A percentile compares a stretch with the other conserved stretches of the same genome.
Evolutionary conservation across 2,797 vertebrate species (phyloP).

Genomic region (Molossus alvarezi): DNA sequence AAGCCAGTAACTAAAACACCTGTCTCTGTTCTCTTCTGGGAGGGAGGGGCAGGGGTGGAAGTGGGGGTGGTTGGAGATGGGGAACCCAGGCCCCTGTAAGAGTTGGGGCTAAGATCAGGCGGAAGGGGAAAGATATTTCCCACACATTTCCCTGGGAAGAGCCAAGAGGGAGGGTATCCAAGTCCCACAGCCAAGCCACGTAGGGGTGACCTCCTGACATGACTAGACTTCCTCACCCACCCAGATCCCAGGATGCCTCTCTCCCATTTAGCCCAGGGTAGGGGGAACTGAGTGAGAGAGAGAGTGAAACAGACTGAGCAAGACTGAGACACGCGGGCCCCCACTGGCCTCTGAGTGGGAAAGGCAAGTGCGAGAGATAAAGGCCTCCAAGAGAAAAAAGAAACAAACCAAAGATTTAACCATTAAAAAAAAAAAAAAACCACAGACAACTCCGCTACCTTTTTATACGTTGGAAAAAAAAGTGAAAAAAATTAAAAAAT

Average conservation of each 20-base stretch:
- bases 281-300: slow-evolving; percentile 72
- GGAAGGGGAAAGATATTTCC: slow-evolving; percentile 47
- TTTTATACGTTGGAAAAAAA: slow-evolving; percentile 86
- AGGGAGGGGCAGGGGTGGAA: background rate
- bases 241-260: slow-evolving; percentile 63
- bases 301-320: slow-evolving; percentile 73
- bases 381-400: slow-evolving; percentile 86
- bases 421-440: slow-evolving; percentile 81
- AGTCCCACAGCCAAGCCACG: background rate
- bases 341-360: slow-evolving; percentile 82
- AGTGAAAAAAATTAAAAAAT: slow-evolving; percentile 78
- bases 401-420: slow-evolving; percentile 89
- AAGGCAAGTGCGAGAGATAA: slow-evolving; percentile 84
- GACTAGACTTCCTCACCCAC: slow-evolving; percentile 32
- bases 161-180: slow-evolving; percentile 49
- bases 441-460: slow-evolving; percentile 88
- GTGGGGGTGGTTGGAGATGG: background rate
- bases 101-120: slow-evolving; percentile 51
- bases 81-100: background rate
- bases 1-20: slow-evolving; percentile 79
- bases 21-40: slow-evolving; percentile 81
- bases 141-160: background rate
- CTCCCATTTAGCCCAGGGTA: slow-evolving; percentile 73
- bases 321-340: slow-evolving; percentile 84
- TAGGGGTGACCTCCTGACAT: background rate